A percentile compares a stretch with the other conserved stretches of the same genome.
Evolutionary conservation across 2,113 vertebrate species (phyloP).

Genomic region (Cynoglossus semilaevis): DNA sequence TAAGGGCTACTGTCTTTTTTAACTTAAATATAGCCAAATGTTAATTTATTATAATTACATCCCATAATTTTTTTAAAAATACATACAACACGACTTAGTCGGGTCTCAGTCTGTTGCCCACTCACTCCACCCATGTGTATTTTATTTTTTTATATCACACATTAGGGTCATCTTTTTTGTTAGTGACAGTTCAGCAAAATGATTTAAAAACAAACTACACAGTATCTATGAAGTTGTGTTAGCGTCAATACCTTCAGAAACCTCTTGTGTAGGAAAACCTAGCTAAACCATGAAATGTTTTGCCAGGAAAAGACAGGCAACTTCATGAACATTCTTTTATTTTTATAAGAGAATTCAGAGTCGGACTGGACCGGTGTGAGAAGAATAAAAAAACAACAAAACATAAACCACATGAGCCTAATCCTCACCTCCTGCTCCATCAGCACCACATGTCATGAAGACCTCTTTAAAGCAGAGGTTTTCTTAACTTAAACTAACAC

Average conservation of each 20-base stretch:
- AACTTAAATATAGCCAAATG: no score
- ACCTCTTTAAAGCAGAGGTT: constrained; percentile 36
- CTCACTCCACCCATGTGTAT: no score
- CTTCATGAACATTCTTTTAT: constrained; percentile 43
- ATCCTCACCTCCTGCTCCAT: constrained; percentile 30
- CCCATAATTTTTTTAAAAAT: no score
- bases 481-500: constrained; percentile 1
- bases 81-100: no score
- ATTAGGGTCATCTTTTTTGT: no score
- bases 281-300: constrained; percentile 34
- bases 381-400: constrained; percentile 32
- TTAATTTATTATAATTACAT: no score
- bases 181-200: no score
- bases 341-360: constrained; percentile 31
- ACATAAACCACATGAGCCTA: constrained; percentile 15
- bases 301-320: constrained; percentile 26
- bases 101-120: no score
- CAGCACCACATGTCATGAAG: constrained; percentile 30
- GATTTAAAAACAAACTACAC: no score
- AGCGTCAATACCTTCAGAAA: constrained; percentile 1
- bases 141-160: no score
- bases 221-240: no score
- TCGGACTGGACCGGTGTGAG: constrained; percentile 31
- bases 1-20: no score
- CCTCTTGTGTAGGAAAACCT: constrained; percentile 31